Base-by-base conservation (phyloP, 2,888 invertebrate genomes). In the Colostygia pectinataria region DNA sequence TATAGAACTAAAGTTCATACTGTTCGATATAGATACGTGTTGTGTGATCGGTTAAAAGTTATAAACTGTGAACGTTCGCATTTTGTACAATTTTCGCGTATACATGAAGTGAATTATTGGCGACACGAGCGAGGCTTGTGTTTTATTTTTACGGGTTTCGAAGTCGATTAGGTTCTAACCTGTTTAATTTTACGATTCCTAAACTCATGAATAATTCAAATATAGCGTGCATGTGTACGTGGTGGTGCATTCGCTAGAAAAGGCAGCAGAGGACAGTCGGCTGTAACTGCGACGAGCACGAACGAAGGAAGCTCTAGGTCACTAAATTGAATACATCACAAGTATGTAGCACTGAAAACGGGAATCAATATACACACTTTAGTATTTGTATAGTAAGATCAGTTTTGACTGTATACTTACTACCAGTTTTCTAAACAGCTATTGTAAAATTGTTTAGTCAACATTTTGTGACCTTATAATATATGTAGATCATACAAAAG, bases 101-200 rank as follows among this genome's bases (percentile, higher is more conserved):
- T 77, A 71, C 63, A 72, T 63, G 66, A 70, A 64, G 70, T 78
- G 69, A 78, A 69, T 71, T 65, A 63, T 73, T 68, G 71, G n/a
- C n/a, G n/a, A 66, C 74, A 82, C 77, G 82, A 83, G 85, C 83
- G 79, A 81, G 82, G 89, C 89, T 88, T 88, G 84, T 83, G 82
- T 86, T 88, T 83, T 83, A 86, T 90, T 89, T 84, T 85, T 87
- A 85, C 77, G 81, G 78, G 82, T 79, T 71, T 71, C 82, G 70
- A 71, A 59, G 61, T 65, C 58, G 59, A 64, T 61, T 71, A 70
- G 71, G 65, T 65, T 69, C 59, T 62, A 51, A 40, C 48, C 55
- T 55, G 57, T 66, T 65, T 69, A 57, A 62, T 53, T 71, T 68
- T 61, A 64, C 57, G 59, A 60, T 42, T 52, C 58, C 38, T 55